Evolutionary conservation across 2,113 vertebrate genomes (phyloP), one percentile per base, ranked within the genome.

Genomic region (Lycaon pictus): DNA sequence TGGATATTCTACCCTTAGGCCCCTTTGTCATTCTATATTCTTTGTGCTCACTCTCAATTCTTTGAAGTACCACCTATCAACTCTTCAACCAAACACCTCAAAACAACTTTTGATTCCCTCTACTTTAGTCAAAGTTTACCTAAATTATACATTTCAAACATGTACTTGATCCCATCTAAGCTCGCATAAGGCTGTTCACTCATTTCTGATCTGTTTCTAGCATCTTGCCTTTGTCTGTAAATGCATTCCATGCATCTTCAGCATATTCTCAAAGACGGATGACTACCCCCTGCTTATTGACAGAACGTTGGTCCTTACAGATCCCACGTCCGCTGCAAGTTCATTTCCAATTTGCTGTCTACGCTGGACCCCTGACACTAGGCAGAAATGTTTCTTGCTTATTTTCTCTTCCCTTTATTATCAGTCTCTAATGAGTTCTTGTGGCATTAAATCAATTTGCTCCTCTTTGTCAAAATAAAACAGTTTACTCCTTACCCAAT

Each of bases 391-490:
- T 27, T 58, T 67, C 74, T 32, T 65, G 23, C 29, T 94, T 89
- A 94, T 83, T 35, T 51, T 58, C 83, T 93, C 35, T 77, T 76
- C 72, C 65, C 23, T n/a, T 76, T 76, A 74, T 94, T 93, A 69
- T 32, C 85, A 86, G 27, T 90, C 83, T 90, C 81, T 95, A 89
- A 95, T 51, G 29, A 97, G 35, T 80, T 58, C 92, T 69, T 67
- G 13, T 1, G 71, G 53, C 51, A 89, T 92, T 95, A 69, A 72
- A 90, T 95, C 71, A 92, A 62, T 82, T 87, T 83, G 62, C 29
- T n/a, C 92, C 43, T 81, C 81, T 96, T 74, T 89, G 15, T 83
- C 71, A 95, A 96, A 79, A 96, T 60, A 96, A 87, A 81, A 22
- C 53, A 6, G 11, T 85, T 92, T 90, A 65, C 51, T 71, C 85